phyloP scores from a whole-genome alignment of 2,797 vertebrate genomes.

The Sebastes umbrosus region DNA sequence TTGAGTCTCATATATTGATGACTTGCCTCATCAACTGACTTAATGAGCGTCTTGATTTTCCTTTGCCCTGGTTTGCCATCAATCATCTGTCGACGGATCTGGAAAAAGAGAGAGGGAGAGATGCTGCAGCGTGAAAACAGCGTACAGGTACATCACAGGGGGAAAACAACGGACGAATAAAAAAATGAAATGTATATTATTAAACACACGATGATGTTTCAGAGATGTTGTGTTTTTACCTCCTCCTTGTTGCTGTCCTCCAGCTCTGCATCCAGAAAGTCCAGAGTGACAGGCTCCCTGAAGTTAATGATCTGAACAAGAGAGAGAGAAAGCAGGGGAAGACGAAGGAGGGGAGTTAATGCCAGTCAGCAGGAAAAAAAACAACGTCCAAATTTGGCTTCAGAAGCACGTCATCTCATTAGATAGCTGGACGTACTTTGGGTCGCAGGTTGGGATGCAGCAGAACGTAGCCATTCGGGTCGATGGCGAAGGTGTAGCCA shows the following conservation, averaged over 20 bases:
- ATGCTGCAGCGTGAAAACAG: neutral
- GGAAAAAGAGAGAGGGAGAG: conserved; percentile 7
- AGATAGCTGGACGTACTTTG: conserved; percentile 82
- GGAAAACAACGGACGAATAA: neutral
- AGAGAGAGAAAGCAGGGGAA: neutral
- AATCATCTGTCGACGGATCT: conserved; percentile 97
- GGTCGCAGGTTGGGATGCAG: conserved; percentile 96
- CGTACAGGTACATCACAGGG: neutral
- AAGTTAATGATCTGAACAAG: conserved; percentile 91
- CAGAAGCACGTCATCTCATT: neutral
- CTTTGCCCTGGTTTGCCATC: conserved; percentile 89
- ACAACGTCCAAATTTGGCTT: neutral
- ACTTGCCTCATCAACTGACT: conserved; percentile 96
- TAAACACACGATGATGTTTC: neutral
- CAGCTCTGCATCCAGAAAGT: conserved; percentile 96
- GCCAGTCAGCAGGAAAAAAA: neutral
- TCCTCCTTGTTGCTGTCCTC: conserved; percentile 95
- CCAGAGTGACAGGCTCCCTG: conserved; percentile 93
- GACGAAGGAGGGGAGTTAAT: neutral
- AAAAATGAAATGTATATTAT: neutral
- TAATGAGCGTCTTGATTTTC: conserved; percentile 94
- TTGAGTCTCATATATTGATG: conserved; percentile 68
- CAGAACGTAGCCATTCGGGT: conserved; percentile 95
- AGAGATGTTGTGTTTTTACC: conserved; percentile 72
- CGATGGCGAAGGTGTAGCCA: conserved; percentile 95